These are phyloP conservation scores for Eristalinus sepulchralis DNA, from an alignment of 2,888 invertebrate species.

Conservation along the genomic window DNA sequence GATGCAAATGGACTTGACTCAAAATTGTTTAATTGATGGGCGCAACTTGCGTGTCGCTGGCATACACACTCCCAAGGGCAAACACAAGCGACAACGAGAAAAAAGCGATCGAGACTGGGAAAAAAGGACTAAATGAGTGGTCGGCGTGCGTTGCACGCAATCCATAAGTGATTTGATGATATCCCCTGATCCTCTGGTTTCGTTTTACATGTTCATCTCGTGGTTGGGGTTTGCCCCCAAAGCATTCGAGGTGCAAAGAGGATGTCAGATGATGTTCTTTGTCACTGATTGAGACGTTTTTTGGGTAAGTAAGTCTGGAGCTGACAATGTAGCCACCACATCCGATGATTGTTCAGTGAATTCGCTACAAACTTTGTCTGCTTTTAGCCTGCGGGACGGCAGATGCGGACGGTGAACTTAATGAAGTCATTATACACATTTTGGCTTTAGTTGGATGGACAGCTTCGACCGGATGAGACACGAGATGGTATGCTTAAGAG, in stretches of 20 bases:
- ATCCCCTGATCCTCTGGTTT: background rate
- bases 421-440: too few relatives aligned
- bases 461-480: too few relatives aligned
- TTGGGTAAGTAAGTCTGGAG: background rate
- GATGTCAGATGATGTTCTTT: background rate
- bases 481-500: too few relatives aligned
- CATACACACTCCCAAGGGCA: slow-evolving; percentile 21
- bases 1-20: background rate
- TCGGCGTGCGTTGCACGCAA: slow-evolving; percentile 28
- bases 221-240: background rate
- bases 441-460: too few relatives aligned
- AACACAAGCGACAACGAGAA: background rate
- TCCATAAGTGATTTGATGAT: slow-evolving; percentile 13
- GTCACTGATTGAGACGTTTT: background rate
- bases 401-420: too few relatives aligned
- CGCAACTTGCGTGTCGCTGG: slow-evolving; percentile 26
- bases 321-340: background rate
- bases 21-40: slow-evolving; percentile 31
- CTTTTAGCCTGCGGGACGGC: too few relatives aligned
- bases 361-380: too few relatives aligned
- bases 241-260: background rate
- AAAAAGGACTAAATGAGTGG: slow-evolving; percentile 43
- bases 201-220: background rate
- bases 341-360: too few relatives aligned
- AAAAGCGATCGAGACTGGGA: slow-evolving; percentile 29